These are phyloP conservation scores for Pristionchus maxplancki DNA, from an alignment of 2,888 invertebrate genomes.

Conservation along the genomic window DNA sequence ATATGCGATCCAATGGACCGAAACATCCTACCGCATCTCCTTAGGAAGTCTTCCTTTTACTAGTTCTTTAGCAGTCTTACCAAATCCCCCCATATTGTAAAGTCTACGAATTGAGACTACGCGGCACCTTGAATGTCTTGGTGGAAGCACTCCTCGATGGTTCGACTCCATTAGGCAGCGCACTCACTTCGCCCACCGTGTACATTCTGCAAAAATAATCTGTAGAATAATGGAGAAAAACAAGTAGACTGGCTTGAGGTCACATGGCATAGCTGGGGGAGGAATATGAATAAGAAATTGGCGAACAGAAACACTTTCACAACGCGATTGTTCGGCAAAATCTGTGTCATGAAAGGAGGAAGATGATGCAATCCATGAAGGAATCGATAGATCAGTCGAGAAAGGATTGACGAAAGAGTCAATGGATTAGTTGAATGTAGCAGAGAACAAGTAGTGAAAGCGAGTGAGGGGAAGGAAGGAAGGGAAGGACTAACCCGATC, in stretches of 20 bases:
- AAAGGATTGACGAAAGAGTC: not conserved
- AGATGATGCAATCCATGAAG: not conserved
- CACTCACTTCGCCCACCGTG: not conserved
- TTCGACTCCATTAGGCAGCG: not conserved
- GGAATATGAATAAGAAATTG: not conserved
- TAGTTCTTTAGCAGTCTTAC: no score
- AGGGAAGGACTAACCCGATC: not conserved
- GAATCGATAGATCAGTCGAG: not conserved
- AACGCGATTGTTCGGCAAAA: not conserved
- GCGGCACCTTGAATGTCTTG: conserved; percentile 37
- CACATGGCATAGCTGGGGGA: not conserved
- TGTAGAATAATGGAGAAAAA: no score
- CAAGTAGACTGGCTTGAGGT: not conserved
- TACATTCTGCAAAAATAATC: not conserved
- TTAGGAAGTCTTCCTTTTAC: no score
- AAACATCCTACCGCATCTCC: no score
- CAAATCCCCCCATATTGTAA: no score
- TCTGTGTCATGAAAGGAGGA: not conserved
- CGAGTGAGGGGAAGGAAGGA: not conserved
- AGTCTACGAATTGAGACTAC: no score
- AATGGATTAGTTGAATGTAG: conserved; percentile 9
- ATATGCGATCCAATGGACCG: no score
- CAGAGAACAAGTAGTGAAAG: conserved; percentile 13
- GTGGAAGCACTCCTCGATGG: conserved; percentile 12
- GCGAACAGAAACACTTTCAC: not conserved